phyloP scores from a whole-genome alignment of 92 coral and sea anemone species.

The Blastomussa wellsi region DNA sequence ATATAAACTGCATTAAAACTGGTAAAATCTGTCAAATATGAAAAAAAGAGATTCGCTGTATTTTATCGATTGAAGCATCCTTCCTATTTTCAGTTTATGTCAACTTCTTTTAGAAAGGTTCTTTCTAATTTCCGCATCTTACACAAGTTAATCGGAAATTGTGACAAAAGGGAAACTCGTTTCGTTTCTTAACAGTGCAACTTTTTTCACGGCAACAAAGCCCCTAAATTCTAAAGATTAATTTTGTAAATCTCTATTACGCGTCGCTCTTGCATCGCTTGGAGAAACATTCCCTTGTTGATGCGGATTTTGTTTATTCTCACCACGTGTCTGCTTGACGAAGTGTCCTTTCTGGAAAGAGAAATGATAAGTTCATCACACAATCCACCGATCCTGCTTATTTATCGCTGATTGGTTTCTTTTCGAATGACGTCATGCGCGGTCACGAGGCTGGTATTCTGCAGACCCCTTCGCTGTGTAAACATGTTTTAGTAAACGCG shows the following conservation, averaged over 20 bases:
- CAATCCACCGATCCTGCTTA: not conserved
- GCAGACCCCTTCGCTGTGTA: constrained; percentile 1
- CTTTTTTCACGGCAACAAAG: not conserved
- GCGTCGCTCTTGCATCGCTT: not conserved
- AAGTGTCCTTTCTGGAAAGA: not conserved
- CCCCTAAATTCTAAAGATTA: not conserved
- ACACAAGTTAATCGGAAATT: not conserved
- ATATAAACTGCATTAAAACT: not conserved
- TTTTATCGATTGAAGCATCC: not conserved
- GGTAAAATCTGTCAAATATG: not conserved
- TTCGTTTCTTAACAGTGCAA: not conserved
- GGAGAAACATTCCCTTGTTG: not conserved
- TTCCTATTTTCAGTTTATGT: not conserved
- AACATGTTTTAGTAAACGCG: constrained; percentile 2
- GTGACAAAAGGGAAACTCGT: not conserved
- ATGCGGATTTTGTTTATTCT: not conserved
- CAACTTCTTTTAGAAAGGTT: not conserved
- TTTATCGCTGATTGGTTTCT: not conserved
- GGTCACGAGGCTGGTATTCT: constrained; percentile 4
- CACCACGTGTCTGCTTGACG: not conserved
- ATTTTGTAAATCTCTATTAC: not conserved
- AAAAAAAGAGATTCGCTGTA: not conserved
- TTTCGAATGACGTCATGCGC: not conserved
- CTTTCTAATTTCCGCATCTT: not conserved
- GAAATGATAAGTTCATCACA: not conserved